Base-by-base conservation (phyloP, 1,140 invertebrate genomes). In the Eriocheir sinensis region DNA sequence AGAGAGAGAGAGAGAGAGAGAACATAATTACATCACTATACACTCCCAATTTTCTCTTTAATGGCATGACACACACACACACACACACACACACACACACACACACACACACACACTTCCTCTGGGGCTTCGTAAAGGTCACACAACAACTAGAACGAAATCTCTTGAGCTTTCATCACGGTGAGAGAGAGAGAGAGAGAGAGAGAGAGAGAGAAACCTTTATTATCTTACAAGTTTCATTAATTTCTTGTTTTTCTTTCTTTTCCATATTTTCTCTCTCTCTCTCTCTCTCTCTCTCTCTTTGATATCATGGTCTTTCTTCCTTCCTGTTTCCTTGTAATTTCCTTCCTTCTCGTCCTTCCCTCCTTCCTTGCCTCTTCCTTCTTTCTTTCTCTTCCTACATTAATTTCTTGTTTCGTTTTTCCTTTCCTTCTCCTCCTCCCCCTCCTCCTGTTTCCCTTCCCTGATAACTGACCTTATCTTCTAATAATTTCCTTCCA, bases 261-360 rank as follows among this genome's bases (percentile, higher is more conserved):
- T 83, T 83, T 83, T 34, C 8, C 81, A 30, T 83, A 3, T 41
- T 89, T 41, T 44, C 4, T 85, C 81, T 6, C 27, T 27, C 30
- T 9, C 41, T 72, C 88, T 89, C 40, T 89, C 88, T 44, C 88
- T 89, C 88, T 44, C 40, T 89, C 88, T 89, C 60, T 44, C 3
- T 3, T 85, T 85, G 15, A 85, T 81, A 30, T 15, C 60, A n/a
- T 72, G n/a, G n/a, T n/a, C 60, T 15, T 72, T n/a, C n/a, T n/a
- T n/a, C n/a, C n/a, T n/a, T n/a, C n/a, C n/a, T n/a, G n/a, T 15
- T 72, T n/a, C 12, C 12, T 15, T n/a, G 60, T 72, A 72, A 72
- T 72, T 72, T 72, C n/a, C 60, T 72, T 72, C n/a, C 60, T 72
- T n/a, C 60, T 72, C n/a, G 60, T n/a, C 60, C 12, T 15, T 72